Base-by-base conservation (phyloP, 2,113 vertebrate species). In the Phaethornis superciliosus region DNA sequence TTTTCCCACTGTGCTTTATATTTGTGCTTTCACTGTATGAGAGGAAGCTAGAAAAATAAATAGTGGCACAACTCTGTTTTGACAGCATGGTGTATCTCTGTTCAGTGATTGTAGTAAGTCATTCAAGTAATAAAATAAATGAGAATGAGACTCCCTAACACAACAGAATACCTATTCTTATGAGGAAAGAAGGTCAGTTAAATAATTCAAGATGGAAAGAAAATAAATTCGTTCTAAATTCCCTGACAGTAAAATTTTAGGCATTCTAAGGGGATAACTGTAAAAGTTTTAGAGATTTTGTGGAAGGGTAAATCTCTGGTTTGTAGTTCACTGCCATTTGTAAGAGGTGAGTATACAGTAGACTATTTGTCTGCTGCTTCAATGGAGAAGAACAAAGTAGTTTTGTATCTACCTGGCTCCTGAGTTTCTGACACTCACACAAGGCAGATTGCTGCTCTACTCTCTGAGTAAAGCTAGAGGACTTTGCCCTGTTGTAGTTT, bases 11-110 rank as follows among this genome's bases (percentile, higher is more conserved):
- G 18, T 67, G 27, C 54, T 81, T 89, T 81, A 23, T 85, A 2
- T n/a, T 52, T 65, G 7, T 52, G 23, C 51, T 49, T 49, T 12
- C 49, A 23, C 22, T 49, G 22, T 54, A 37, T 18, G 14, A 64
- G 5, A 42, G 17, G 3, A 4, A 0, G 3, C 15, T 47, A 56
- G 49, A 80, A 75, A 51, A 62, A 52, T 24, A 26, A 1, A 2
- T 11, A 23, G 4, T 26, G 37, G 5, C 26, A 30, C 14, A 24
- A 2, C 52, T 82, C 28, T 51, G 12, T 49, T 86, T 40, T 59
- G 44, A 22, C 70, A 56, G 24, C 27, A 15, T 1, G 2, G 42
- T 67, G 35, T 21, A 7, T 28, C 18, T 42, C 40, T 85, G 52
- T 35, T 74, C 18, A 23, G 18, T 13, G 59, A 4, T 70, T 67